Evolutionary conservation across 2,888 invertebrate genomes (phyloP).

Genomic region (Meloe dianella): DNA sequence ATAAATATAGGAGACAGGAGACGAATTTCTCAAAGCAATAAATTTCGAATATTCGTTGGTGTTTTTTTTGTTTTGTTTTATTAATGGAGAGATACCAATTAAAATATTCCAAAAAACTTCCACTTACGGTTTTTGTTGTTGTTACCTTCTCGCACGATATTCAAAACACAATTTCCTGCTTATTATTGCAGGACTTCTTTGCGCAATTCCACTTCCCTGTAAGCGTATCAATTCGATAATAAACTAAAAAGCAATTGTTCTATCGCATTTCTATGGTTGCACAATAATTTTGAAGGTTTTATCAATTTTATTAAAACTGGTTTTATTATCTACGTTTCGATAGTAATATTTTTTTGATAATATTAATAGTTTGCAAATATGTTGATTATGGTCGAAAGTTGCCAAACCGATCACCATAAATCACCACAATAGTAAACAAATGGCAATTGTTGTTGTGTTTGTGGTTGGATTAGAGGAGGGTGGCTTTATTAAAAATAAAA

Average conservation of each 20-base stretch:
- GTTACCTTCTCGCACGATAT: constrained; percentile 43
- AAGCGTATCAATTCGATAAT: constrained; percentile 4
- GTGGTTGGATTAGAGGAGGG: too few species aligned
- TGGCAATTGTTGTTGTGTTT: too few species aligned
- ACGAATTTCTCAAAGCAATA: constrained; percentile 2
- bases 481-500: too few species aligned
- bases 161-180: constrained; percentile 39
- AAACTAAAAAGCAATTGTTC: constrained; percentile 28
- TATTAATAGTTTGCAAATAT: not conserved
- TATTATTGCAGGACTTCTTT: constrained; percentile 39
- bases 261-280: constrained; percentile 33
- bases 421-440: not conserved
- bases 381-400: not conserved
- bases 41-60: not conserved
- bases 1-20: constrained; percentile 28
- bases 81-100: too few species aligned
- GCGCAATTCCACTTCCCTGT: constrained; percentile 27
- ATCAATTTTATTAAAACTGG: constrained; percentile 22
- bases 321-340: constrained; percentile 22
- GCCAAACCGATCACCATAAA: not conserved
- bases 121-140: not conserved
- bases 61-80: not conserved
- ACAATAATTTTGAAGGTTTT: constrained; percentile 28
- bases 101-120: not conserved
- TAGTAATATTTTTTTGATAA: not conserved